These are phyloP conservation scores for Tolypeutes matacus DNA, from an alignment of 2,797 vertebrate species.

Conservation along the genomic window DNA sequence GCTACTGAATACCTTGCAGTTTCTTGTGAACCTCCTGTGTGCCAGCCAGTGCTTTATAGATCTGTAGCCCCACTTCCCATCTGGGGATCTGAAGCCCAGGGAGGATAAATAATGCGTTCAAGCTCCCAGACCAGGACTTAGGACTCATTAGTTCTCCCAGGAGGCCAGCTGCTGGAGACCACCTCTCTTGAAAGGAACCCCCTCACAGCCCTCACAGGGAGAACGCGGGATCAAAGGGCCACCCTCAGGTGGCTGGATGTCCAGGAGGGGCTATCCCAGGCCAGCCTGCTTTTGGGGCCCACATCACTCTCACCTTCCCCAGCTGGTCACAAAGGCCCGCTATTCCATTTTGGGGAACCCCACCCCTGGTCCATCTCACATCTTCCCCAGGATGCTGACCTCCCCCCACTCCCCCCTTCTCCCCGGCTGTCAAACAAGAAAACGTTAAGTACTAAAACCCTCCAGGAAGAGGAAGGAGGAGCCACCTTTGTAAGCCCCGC, in stretches of 20 bases:
- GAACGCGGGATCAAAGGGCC: not conserved
- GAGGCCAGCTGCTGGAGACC: not conserved
- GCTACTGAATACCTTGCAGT: not conserved
- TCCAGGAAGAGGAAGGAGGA: not conserved
- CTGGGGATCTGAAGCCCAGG: constrained; percentile 25
- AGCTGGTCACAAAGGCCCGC: not conserved
- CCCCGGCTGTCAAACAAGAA: too few relatives aligned
- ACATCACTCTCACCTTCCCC: not conserved
- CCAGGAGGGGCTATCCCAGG: not conserved
- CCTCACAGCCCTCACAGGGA: not conserved
- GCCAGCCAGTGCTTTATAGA: not conserved
- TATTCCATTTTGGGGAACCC: not conserved
- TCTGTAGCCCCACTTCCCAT: constrained; percentile 1
- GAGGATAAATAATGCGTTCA: not conserved
- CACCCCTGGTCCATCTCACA: not conserved
- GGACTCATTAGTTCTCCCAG: not conserved
- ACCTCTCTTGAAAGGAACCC: not conserved
- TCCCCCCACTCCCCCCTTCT: too few relatives aligned
- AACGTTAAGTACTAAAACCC: not conserved
- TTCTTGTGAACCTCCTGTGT: not conserved
- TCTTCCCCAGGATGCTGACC: not conserved
- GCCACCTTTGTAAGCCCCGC: not conserved
- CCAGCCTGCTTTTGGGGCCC: not conserved
- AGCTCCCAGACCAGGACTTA: not conserved
- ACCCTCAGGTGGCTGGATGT: not conserved